Conservation (phyloP, 2,888 invertebrate species). For the Drosophila nigricruria region DNA sequence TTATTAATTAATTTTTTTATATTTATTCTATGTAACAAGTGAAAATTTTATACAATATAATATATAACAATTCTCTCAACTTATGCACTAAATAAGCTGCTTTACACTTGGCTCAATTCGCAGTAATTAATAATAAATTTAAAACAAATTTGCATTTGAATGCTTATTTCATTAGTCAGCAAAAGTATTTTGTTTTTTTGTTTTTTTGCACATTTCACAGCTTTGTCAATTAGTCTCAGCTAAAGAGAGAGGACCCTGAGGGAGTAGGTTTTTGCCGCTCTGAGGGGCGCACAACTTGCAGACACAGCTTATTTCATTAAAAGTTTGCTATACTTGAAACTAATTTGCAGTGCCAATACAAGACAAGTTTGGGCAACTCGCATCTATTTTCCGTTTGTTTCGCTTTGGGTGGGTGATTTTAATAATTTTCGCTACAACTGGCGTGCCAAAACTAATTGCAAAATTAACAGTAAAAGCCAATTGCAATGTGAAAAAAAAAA, state of each 20-base stretch:
- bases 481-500: constrained; percentile 2
- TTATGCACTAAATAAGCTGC: not conserved
- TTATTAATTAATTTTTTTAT: fast-evolving
- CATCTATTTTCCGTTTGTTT: constrained; percentile 11
- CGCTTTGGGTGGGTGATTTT: constrained; percentile 24
- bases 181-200: constrained; percentile 7
- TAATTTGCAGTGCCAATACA: constrained; percentile 47
- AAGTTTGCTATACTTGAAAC: constrained; percentile 57
- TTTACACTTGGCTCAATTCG: not conserved
- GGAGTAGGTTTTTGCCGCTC: not conserved
- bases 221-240: constrained; percentile 16
- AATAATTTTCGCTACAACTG: constrained; percentile 33
- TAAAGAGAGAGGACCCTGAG: not conserved
- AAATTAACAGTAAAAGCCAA: constrained; percentile 46
- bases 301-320: constrained; percentile 33
- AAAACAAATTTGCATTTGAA: constrained; percentile 19
- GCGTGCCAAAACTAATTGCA: constrained; percentile 50
- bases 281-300: constrained; percentile 9
- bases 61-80: no score
- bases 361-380: constrained; percentile 32
- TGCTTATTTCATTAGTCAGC: constrained; percentile 15
- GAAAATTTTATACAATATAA: no score
- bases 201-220: constrained; percentile 1
- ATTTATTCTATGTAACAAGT: not conserved
- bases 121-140: constrained; percentile 5